Percentiles rank a stretch among this genome's conserved stretches.
Evolutionary conservation across 2,888 invertebrate species (phyloP).

Genomic region (Panzeria rudis): DNA sequence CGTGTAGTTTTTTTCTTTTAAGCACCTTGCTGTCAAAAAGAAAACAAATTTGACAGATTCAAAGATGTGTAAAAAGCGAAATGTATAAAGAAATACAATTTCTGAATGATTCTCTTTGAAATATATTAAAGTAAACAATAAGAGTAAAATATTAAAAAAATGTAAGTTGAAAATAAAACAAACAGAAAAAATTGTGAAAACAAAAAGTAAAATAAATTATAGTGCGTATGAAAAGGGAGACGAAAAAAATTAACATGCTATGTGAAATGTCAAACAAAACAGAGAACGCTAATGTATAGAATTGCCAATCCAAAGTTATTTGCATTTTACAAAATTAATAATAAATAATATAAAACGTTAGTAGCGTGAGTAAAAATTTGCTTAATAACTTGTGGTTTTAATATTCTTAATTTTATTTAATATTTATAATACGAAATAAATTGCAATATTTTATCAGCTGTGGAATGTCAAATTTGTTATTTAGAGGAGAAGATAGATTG

Average conservation of each 20-base stretch:
- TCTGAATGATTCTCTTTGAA: slow-evolving; percentile 9
- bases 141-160: slow-evolving; percentile 17
- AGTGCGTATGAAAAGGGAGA: slow-evolving; percentile 41
- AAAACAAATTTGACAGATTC: slow-evolving; percentile 51
- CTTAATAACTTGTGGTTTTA: not conserved
- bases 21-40: slow-evolving; percentile 43
- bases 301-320: slow-evolving; percentile 56
- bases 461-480: slow-evolving; percentile 60
- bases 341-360: slow-evolving; percentile 20
- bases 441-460: slow-evolving; percentile 63
- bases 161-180: slow-evolving; percentile 40
- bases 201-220: slow-evolving; percentile 52
- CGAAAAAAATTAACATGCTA: slow-evolving; percentile 57
- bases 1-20: slow-evolving; percentile 28
- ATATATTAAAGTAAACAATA: slow-evolving; percentile 41
- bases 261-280: slow-evolving; percentile 67
- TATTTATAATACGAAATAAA: slow-evolving; percentile 18
- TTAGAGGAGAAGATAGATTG: slow-evolving; percentile 29
- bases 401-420: slow-evolving; percentile 3
- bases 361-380: not conserved
- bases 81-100: slow-evolving; percentile 20
- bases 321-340: not conserved
- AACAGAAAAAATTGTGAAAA: slow-evolving; percentile 45
- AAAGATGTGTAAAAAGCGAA: slow-evolving; percentile 36
- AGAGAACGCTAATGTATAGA: slow-evolving; percentile 53